These are phyloP conservation scores for Tachystola acroxantha DNA, from an alignment of 2,888 invertebrate genomes.

Conservation along the genomic window DNA sequence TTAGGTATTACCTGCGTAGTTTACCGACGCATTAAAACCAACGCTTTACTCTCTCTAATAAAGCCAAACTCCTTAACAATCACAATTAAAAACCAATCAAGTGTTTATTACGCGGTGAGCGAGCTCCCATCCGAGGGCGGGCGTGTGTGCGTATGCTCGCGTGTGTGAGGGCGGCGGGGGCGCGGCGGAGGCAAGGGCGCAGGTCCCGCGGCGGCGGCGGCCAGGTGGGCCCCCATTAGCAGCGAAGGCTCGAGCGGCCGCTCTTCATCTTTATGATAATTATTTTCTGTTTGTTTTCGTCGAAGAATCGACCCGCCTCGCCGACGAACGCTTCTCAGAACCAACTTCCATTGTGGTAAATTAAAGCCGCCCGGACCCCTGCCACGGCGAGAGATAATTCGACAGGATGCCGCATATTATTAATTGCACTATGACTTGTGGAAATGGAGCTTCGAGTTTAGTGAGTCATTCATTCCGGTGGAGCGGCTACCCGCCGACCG, in stretches of 20 bases:
- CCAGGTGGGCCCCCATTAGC: constrained; percentile 76
- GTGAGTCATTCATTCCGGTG: constrained; percentile 74
- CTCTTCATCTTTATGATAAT: constrained; percentile 79
- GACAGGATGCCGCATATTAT: constrained; percentile 79
- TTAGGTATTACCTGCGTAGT: too few species aligned
- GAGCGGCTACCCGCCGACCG: constrained; percentile 27
- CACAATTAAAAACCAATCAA: constrained; percentile 50
- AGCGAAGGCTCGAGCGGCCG: constrained; percentile 71
- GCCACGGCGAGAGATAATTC: constrained; percentile 76
- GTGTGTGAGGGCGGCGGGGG: constrained; percentile 30
- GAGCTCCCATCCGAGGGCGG: constrained; percentile 23
- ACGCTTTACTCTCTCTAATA: background rate
- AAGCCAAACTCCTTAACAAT: constrained; percentile 17
- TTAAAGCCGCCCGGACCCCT: constrained; percentile 77
- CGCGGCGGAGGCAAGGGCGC: constrained; percentile 26
- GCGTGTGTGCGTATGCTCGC: constrained; percentile 34
- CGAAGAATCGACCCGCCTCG: constrained; percentile 74
- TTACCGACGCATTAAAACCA: background rate
- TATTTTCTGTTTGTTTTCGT: constrained; percentile 79
- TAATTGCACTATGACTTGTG: constrained; percentile 79
- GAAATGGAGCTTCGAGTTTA: constrained; percentile 73
- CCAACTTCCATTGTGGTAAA: constrained; percentile 77
- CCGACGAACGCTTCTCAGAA: constrained; percentile 72
- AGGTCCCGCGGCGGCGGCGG: constrained; percentile 38
- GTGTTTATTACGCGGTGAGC: constrained; percentile 32